These are phyloP conservation scores for Miltochrista miniata DNA, from an alignment of 2,888 invertebrate genomes.

Conservation along the genomic window DNA sequence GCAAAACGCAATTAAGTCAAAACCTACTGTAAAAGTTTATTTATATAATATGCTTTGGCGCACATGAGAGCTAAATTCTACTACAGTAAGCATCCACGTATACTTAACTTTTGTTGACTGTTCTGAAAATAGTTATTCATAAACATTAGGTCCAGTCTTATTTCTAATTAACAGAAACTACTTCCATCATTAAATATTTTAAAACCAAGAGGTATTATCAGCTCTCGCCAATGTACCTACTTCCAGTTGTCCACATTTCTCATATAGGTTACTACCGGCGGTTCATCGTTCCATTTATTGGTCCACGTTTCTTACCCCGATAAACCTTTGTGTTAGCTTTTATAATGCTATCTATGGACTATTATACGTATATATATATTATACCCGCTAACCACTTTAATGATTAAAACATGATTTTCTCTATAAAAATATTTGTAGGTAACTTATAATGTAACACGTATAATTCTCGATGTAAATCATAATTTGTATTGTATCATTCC, in stretches of 20 bases:
- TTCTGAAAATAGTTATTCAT: no score
- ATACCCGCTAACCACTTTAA: slow-evolving; percentile 40
- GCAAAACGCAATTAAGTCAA: no score
- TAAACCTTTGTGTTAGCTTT: slow-evolving; percentile 78
- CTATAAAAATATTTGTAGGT: slow-evolving; percentile 24
- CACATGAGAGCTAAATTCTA: no score
- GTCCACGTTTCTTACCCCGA: slow-evolving; percentile 77
- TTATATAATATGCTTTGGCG: no score
- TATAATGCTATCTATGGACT: slow-evolving; percentile 71
- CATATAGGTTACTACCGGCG: slow-evolving; percentile 78
- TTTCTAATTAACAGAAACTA: no score
- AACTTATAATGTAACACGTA: slow-evolving; percentile 15
- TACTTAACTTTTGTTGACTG: no score
- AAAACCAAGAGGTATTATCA: slow-evolving; percentile 32
- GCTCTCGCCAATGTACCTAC: slow-evolving; percentile 41
- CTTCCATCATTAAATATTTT: no score
- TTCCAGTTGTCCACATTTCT: slow-evolving; percentile 67
- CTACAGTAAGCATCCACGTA: no score
- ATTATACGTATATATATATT: slow-evolving; percentile 49
- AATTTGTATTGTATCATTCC: no score
- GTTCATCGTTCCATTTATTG: slow-evolving; percentile 81
- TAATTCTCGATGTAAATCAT: slow-evolving; percentile 14
- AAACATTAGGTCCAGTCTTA: no score
- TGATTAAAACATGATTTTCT: slow-evolving; percentile 38
- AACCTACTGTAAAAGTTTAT: no score